Evolutionary conservation across 2,888 invertebrate species (phyloP), one percentile per base, ranked within the genome.

Genomic region (Ischnus inquisitorius): DNA sequence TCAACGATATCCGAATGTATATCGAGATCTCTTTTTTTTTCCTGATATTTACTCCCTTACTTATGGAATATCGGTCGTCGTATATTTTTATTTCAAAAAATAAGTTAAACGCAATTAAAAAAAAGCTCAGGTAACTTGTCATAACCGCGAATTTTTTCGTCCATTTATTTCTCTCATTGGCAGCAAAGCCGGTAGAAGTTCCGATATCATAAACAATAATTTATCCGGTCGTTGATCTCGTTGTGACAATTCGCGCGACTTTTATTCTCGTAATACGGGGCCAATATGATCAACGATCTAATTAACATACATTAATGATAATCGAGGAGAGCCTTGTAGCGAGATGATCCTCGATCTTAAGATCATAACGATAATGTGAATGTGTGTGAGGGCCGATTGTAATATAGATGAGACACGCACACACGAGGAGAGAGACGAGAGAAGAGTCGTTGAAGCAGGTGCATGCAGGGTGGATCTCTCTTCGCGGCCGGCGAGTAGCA

Each of bases 401-500:
- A n/a, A 60, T 60, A 60, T 28, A 60, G 60, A 60, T 60, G 60
- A 60, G 14, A 28, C 60, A 28, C 6, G 10, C 60, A n/a, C n/a
- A 68, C 43, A 10, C 34, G 28, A 60, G 64, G 68, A 68, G 74
- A 65, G 74, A 68, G 74, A 51, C 46, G 64, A 78, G 46, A 79
- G 75, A 85, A 79, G 67, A 80, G 82, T 81, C 79, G 79, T 77
- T 75, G 81, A 77, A 77, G 86, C 87, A 87, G 87, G 87, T 87
- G 87, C 85, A 78, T 57, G 43, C 78, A 43, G 69, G 74, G 79
- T 72, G 67, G 76, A 68, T 79, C 79, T 86, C 80, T 75, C 65
- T 16, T 62, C 51, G 64, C n/a, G 72, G 76, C 72, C n/a, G 81
- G 69, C 41, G 69, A 79, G 22, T 74, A 67, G 72, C 75, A 85